Percentiles rank a stretch among this genome's conserved stretches.
Conservation (phyloP, 2,888 invertebrate species). For the Pristionchus entomophagus region DNA sequence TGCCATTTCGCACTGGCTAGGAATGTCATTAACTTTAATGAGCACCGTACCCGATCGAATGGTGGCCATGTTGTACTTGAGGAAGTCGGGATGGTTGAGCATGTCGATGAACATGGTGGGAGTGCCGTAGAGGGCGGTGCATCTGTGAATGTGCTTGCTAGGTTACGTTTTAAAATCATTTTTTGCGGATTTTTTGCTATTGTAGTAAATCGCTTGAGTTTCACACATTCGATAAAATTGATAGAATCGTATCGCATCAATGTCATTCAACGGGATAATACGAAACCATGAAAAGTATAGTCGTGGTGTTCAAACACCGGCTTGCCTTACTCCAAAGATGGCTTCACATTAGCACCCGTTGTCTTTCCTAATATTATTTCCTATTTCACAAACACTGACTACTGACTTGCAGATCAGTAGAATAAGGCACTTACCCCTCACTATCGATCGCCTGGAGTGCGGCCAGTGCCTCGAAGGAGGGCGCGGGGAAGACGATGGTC, state of each 20-base stretch:
- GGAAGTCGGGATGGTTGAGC: conserved; percentile 76
- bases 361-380: too few species aligned
- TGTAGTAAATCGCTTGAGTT: background rate
- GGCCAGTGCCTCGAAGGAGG: conserved; percentile 80
- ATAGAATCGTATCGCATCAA: background rate
- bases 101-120: conserved; percentile 80
- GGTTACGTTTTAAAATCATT: background rate
- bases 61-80: conserved; percentile 75
- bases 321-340: too few species aligned
- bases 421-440: conserved; percentile 80
- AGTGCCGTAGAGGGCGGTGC: conserved; percentile 78
- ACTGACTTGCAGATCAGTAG: too few species aligned
- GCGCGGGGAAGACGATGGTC: conserved; percentile 77
- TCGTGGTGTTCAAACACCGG: background rate
- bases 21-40: background rate
- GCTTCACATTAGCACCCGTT: too few species aligned
- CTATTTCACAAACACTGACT: too few species aligned
- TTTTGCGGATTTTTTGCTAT: background rate
- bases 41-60: conserved; percentile 64
- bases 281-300: background rate
- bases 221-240: background rate
- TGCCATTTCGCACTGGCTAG: too few species aligned
- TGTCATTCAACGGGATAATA: background rate
- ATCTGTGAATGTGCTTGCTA: conserved; percentile 74
- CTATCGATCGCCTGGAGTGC: conserved; percentile 82